Conservation (phyloP, 2,888 invertebrate genomes). For the Thereva nobilitata region DNA sequence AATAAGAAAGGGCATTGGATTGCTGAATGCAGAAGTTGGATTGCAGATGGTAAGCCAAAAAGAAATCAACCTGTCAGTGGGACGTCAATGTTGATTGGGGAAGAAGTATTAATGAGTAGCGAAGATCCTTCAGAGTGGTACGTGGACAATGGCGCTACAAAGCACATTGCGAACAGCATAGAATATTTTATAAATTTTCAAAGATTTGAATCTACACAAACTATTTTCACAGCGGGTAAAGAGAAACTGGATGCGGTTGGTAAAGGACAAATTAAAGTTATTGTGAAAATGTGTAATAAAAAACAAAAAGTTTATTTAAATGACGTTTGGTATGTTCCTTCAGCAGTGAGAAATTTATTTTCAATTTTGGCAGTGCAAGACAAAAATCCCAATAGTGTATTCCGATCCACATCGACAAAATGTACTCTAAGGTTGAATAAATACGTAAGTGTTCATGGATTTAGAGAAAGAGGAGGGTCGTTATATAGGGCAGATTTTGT, state of each 20-base stretch:
- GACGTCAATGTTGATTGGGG: not conserved
- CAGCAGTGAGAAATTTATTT: constrained; percentile 45
- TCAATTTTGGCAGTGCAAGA: constrained; percentile 45
- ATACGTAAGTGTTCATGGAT: constrained; percentile 31
- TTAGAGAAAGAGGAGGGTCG: constrained; percentile 32
- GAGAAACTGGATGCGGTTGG: constrained; percentile 42
- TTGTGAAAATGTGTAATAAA: constrained; percentile 37
- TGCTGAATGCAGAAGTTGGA: constrained; percentile 37
- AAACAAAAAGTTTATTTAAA: constrained; percentile 40
- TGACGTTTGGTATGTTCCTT: constrained; percentile 47
- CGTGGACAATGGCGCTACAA: constrained; percentile 38
- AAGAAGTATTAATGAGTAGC: constrained; percentile 7
- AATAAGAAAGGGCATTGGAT: constrained; percentile 39
- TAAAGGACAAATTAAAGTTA: constrained; percentile 41
- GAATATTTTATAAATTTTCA: too few species aligned
- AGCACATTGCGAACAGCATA: too few species aligned
- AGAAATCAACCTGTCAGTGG: constrained; percentile 24
- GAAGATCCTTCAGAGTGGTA: constrained; percentile 29
- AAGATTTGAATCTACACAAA: too few species aligned
- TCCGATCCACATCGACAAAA: constrained; percentile 38
- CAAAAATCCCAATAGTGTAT: constrained; percentile 19
- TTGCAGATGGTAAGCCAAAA: constrained; percentile 36
- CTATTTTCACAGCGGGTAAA: constrained; percentile 40
- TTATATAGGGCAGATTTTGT: constrained; percentile 42
- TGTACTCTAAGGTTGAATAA: constrained; percentile 41